Conservation (phyloP, 2,797 vertebrate species). For the Pampus argenteus region DNA sequence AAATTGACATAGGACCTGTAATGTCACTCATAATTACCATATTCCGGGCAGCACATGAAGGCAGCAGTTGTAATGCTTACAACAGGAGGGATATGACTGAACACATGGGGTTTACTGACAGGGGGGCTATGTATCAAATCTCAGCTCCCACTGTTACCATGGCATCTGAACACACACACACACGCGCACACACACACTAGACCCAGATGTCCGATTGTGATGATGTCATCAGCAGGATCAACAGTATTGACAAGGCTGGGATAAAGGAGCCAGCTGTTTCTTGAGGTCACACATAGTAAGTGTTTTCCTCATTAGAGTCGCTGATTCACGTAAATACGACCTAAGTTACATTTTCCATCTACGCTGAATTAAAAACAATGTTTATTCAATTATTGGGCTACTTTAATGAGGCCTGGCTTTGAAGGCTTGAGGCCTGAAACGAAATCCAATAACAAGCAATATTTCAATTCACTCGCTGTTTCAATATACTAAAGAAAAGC, state of each 20-base stretch:
- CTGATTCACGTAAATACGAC: neutral
- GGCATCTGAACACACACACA: slow-evolving; percentile 1
- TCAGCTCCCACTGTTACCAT: slow-evolving; percentile 28
- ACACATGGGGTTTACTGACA: neutral
- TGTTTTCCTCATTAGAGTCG: neutral
- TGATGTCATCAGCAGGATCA: slow-evolving; percentile 61
- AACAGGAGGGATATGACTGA: neutral
- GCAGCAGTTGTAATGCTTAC: neutral
- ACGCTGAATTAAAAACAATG: neutral
- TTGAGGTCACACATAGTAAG: neutral
- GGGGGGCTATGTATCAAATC: slow-evolving; percentile 17
- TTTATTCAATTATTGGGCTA: too few relatives aligned
- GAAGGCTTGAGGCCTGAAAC: too few relatives aligned
- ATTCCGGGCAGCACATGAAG: neutral
- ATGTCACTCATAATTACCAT: neutral
- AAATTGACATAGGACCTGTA: neutral
- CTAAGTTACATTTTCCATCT: neutral
- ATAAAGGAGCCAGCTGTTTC: slow-evolving; percentile 59
- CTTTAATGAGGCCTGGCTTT: too few relatives aligned
- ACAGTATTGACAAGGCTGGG: slow-evolving; percentile 47
- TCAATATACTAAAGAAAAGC: too few relatives aligned
- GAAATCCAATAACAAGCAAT: too few relatives aligned
- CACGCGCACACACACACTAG: slow-evolving; percentile 7
- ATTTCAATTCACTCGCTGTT: too few relatives aligned
- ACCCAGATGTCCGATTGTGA: slow-evolving; percentile 66